Conservation (phyloP, 2,797 vertebrate species). For the Nannoperca obscura region DNA sequence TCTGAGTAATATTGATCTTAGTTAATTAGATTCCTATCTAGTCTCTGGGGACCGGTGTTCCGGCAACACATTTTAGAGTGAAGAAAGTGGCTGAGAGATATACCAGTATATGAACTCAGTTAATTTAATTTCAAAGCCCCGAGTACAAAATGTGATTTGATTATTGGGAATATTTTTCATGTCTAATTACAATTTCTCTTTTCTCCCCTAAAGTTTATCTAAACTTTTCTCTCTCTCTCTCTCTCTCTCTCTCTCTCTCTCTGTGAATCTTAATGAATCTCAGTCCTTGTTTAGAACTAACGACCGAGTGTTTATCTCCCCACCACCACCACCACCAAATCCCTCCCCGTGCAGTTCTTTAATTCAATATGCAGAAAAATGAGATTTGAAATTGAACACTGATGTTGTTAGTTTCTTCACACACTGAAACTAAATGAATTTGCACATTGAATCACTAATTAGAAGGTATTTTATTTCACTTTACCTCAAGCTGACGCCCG, state of each 20-base stretch:
- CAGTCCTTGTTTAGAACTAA: conserved; percentile 69
- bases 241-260: conserved; percentile 33
- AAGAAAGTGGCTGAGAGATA: conserved; percentile 82
- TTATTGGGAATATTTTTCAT: conserved; percentile 86
- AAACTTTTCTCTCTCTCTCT: too few species aligned
- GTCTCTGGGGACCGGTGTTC: conserved; percentile 79
- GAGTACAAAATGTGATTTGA: conserved; percentile 85
- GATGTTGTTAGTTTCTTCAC: conserved; percentile 72
- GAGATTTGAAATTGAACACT: conserved; percentile 72
- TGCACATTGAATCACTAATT: conserved; percentile 73
- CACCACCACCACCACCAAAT: background rate
- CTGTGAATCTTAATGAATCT: conserved; percentile 75
- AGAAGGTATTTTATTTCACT: conserved; percentile 79
- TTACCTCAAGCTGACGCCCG: conserved; percentile 47
- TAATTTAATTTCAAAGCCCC: conserved; percentile 85
- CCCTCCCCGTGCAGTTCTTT: conserved; percentile 33
- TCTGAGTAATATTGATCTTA: conserved; percentile 86
- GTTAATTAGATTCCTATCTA: conserved; percentile 87
- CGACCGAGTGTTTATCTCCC: conserved; percentile 64
- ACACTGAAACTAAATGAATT: conserved; percentile 76
- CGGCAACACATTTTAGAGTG: conserved; percentile 83
- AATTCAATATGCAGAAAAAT: conserved; percentile 73
- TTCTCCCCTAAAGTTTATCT: conserved; percentile 78
- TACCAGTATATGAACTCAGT: conserved; percentile 84
- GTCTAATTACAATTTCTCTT: conserved; percentile 85